Evolutionary conservation across 30 jellyfish, hydroid and myxozoan genomes (phyloP).

Genomic region (Rhopilema esculentum): DNA sequence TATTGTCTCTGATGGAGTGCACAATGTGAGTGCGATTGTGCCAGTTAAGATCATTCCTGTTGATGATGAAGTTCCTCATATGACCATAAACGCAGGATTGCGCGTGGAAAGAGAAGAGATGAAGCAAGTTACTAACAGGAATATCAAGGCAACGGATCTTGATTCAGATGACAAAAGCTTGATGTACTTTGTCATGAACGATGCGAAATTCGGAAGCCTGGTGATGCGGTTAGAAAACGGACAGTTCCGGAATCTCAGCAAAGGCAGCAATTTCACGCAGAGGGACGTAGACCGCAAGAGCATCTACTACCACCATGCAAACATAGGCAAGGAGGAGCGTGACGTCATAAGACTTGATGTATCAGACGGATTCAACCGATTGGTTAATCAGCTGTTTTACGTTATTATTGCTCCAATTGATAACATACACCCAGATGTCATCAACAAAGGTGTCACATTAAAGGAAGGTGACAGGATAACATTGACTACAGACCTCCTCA

Average conservation of each 20-base stretch:
- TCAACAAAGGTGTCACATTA: conserved; percentile 82
- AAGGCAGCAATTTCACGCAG: conserved; percentile 93
- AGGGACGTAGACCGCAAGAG: conserved; percentile 66
- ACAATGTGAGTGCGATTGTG: conserved; percentile 71
- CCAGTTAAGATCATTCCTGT: conserved; percentile 82
- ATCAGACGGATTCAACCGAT: conserved; percentile 93
- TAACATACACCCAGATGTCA: conserved; percentile 90
- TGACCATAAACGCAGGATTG: conserved; percentile 85
- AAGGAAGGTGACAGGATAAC: conserved; percentile 83
- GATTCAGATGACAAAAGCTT: conserved; percentile 81
- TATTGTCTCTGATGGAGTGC: conserved; percentile 91
- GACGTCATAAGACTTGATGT: conserved; percentile 92
- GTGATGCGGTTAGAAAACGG: conserved; percentile 48
- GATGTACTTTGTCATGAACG: conserved; percentile 71
- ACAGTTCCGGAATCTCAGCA: conserved; percentile 60
- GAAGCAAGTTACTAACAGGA: conserved; percentile 78
- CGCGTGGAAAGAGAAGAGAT: conserved; percentile 89
- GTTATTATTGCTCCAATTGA: conserved; percentile 89
- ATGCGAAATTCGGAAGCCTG: conserved; percentile 77
- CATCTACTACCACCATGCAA: conserved; percentile 77
- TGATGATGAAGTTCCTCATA: conserved; percentile 97
- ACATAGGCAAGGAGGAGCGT: conserved; percentile 73
- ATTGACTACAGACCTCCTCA: conserved; percentile 90
- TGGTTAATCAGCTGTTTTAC: conserved; percentile 89
- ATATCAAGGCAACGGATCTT: conserved; percentile 85